Conservation (phyloP, 2,113 vertebrate species). For the Oreocharis arfaki region DNA sequence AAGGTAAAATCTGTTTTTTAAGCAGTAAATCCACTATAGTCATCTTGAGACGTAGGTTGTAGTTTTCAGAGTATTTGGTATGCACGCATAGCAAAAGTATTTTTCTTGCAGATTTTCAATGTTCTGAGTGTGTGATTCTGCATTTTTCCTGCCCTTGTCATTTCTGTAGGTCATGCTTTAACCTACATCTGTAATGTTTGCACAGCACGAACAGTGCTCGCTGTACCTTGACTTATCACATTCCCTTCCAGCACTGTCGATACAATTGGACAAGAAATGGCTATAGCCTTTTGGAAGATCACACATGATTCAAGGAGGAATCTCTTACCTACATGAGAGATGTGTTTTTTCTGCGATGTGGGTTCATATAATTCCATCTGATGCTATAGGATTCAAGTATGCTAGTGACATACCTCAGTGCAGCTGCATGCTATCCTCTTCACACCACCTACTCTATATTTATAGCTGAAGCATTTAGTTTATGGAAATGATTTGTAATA, state of each 20-base stretch:
- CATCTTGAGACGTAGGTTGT: background rate
- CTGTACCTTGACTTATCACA: background rate
- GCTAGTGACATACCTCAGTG: background rate
- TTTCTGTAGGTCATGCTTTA: constrained; percentile 25
- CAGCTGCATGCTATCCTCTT: background rate
- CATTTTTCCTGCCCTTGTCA: background rate
- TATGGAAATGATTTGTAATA: background rate
- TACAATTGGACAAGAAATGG: background rate
- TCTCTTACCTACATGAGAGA: background rate
- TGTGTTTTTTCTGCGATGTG: background rate
- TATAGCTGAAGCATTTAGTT: background rate
- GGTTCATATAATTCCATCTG: background rate
- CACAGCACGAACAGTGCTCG: background rate
- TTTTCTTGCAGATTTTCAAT: background rate
- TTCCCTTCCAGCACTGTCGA: background rate
- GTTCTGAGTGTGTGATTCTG: background rate
- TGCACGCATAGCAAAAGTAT: background rate
- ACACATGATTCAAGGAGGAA: background rate
- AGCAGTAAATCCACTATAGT: background rate
- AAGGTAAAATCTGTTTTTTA: background rate
- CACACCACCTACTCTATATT: background rate
- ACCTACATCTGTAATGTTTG: background rate
- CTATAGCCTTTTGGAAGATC: background rate
- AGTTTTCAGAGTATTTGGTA: background rate
- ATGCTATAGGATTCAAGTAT: background rate